Percentiles rank a stretch among this genome's conserved stretches.
phyloP scores from a whole-genome alignment of 2,888 invertebrate genomes.

The Lysandra coridon region DNA sequence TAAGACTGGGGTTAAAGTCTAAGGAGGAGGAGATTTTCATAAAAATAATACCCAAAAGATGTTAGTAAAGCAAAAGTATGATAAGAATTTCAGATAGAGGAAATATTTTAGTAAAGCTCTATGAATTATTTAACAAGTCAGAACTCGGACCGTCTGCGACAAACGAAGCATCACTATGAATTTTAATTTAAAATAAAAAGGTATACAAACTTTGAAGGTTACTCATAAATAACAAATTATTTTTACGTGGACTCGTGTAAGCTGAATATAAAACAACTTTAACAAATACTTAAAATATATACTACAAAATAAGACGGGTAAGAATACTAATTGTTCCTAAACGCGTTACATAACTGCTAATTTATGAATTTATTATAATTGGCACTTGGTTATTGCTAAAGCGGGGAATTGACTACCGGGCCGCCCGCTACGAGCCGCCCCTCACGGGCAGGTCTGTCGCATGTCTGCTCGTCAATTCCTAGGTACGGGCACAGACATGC shows the following conservation, averaged over 20 bases:
- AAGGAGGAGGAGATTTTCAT: too few relatives aligned
- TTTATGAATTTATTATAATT: too few relatives aligned
- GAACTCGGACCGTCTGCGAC: background rate
- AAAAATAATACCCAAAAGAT: background rate
- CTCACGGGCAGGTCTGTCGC: too few relatives aligned
- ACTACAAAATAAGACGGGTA: background rate
- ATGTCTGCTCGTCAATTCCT: too few relatives aligned
- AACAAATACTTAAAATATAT: background rate
- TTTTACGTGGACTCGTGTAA: background rate
- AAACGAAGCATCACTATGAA: conserved; percentile 7
- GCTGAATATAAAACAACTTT: background rate
- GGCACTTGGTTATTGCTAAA: too few relatives aligned
- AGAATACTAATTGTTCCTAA: background rate
- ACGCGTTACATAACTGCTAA: too few relatives aligned
- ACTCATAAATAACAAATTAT: conserved; percentile 6
- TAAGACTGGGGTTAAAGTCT: too few relatives aligned
- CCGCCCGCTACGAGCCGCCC: too few relatives aligned
- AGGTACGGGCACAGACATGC: too few relatives aligned
- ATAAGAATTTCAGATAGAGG: background rate
- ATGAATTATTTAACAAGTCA: conserved; percentile 1
- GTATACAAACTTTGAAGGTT: conserved; percentile 21
- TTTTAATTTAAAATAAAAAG: conserved; percentile 21
- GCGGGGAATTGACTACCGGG: too few relatives aligned
- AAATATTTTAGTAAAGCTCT: background rate
- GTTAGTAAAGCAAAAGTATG: background rate